Conservation (phyloP, 1,140 invertebrate genomes). For the Hyles euphorbiae region DNA sequence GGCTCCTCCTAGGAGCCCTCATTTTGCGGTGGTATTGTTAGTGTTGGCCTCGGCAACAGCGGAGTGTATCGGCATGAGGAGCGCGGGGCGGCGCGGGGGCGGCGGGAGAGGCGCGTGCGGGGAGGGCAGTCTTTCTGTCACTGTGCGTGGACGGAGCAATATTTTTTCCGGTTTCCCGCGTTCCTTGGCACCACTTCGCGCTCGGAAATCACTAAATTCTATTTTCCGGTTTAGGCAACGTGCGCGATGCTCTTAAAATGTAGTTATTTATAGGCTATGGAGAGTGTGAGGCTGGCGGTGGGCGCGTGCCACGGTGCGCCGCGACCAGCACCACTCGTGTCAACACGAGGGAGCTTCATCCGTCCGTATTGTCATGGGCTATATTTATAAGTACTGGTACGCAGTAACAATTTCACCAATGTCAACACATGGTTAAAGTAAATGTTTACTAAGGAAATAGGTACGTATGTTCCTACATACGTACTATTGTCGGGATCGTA, state of each 20-base stretch:
- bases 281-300: neutral
- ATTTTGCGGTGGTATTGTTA: too few species aligned
- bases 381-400: neutral
- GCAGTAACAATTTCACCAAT: neutral
- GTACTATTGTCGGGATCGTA: too few species aligned
- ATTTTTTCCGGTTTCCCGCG: slow-evolving; percentile 7
- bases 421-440: neutral
- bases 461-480: too few species aligned
- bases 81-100: neutral
- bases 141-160: too few species aligned
- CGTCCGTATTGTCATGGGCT: too few species aligned
- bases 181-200: slow-evolving; percentile 1
- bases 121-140: neutral
- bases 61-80: neutral
- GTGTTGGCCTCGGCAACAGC: neutral
- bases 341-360: too few species aligned
- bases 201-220: slow-evolving; percentile 1
- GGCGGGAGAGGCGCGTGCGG: neutral
- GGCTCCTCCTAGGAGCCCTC: too few species aligned
- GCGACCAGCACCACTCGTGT: neutral
- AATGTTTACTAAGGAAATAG: too few species aligned
- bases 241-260: too few species aligned
- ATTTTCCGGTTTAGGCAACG: slow-evolving; percentile 1
- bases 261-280: too few species aligned
- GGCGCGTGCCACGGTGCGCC: slow-evolving; percentile 1